Evolutionary conservation across 2,113 vertebrate genomes (phyloP).

Genomic region (Puffinus mauretanicus): DNA sequence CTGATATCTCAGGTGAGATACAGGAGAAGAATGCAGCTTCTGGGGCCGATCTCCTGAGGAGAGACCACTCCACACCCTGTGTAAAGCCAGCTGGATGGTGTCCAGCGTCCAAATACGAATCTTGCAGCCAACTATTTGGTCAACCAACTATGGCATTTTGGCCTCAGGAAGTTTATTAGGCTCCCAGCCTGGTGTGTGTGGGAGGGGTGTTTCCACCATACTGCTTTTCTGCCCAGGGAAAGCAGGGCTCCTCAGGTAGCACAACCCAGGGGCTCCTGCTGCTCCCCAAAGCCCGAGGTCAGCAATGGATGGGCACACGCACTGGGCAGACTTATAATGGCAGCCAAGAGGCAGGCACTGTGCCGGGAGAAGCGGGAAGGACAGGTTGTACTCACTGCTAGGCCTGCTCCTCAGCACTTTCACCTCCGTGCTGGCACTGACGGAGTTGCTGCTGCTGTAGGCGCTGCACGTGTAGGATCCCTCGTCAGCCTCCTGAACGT

Average conservation of each 20-base stretch:
- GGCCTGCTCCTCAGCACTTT: conserved; percentile 73
- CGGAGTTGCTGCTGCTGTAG: conserved; percentile 86
- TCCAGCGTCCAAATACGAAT: not conserved
- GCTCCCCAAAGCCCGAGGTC: not conserved
- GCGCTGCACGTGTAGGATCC: conserved; percentile 93
- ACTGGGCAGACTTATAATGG: fast-evolving
- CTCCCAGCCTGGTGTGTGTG: not conserved
- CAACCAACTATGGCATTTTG: not conserved
- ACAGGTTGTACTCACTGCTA: conserved; percentile 37
- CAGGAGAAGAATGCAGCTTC: not conserved
- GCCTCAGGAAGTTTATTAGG: not conserved
- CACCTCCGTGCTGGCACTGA: conserved; percentile 89
- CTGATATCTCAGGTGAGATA: not conserved
- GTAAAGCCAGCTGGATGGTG: not conserved
- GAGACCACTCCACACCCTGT: not conserved
- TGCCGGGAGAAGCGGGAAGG: fast-evolving
- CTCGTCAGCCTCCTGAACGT: conserved; percentile 78
- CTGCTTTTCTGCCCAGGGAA: not conserved
- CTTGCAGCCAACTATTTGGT: not conserved
- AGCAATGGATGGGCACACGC: fast-evolving
- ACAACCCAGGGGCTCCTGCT: not conserved
- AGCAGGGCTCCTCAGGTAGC: not conserved
- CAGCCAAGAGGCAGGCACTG: fast-evolving
- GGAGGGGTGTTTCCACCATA: not conserved
- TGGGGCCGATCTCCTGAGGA: not conserved